Evolutionary conservation across 1,140 invertebrate genomes (phyloP).

Genomic region (Aporrectodea caliginosa): DNA sequence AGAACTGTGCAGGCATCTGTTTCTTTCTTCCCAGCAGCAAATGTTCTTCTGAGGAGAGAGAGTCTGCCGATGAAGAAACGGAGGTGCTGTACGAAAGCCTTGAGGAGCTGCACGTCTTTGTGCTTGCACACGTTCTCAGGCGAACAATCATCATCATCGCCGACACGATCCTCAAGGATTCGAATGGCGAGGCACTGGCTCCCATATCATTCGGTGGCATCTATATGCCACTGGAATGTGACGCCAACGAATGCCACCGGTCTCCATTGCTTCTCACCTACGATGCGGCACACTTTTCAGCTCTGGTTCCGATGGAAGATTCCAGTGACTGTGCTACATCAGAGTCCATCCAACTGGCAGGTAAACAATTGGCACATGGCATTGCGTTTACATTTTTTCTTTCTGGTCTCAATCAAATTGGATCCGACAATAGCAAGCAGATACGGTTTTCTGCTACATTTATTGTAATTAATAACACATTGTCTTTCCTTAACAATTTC

Average conservation of each 20-base stretch:
- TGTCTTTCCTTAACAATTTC: too few species aligned
- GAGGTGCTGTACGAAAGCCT: conserved; percentile 69
- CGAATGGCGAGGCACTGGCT: conserved; percentile 72
- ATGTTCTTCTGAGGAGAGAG: neutral
- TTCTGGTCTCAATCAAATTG: too few species aligned
- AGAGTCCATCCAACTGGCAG: neutral
- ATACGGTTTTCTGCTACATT: too few species aligned
- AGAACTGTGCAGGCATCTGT: too few species aligned
- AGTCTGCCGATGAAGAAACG: conserved; percentile 4
- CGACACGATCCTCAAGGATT: conserved; percentile 69
- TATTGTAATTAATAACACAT: too few species aligned
- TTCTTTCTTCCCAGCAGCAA: too few species aligned
- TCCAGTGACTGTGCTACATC: conserved; percentile 6
- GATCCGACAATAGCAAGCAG: too few species aligned
- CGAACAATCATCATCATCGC: conserved; percentile 82
- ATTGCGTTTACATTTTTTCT: too few species aligned
- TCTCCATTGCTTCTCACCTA: conserved; percentile 68
- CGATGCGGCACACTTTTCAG: conserved; percentile 85
- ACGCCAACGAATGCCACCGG: conserved; percentile 63
- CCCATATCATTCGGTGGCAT: conserved; percentile 87
- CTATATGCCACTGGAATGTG: conserved; percentile 76
- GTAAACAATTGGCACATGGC: too few species aligned
- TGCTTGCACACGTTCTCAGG: conserved; percentile 76
- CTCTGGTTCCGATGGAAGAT: conserved; percentile 66
- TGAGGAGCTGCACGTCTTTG: conserved; percentile 82